Evolutionary conservation across 2,113 vertebrate genomes (phyloP).

Genomic region (Thomomys bottae): DNA sequence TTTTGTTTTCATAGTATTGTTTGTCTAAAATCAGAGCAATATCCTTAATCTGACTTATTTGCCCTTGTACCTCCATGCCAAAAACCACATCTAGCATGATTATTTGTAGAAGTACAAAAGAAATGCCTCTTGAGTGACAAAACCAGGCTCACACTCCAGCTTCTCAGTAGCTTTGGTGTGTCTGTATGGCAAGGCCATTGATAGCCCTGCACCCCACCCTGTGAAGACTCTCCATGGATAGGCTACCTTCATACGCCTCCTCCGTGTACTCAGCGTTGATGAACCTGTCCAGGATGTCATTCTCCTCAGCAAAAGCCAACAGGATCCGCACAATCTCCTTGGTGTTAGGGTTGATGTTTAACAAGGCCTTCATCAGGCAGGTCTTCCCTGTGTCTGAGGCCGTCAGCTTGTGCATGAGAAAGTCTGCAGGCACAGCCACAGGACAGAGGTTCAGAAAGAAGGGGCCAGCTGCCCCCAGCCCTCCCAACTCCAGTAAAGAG

Average conservation of each 20-base stretch:
- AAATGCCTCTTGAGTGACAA: neutral
- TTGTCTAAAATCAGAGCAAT: neutral
- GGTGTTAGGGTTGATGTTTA: slow-evolving; percentile 88
- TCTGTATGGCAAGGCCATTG: neutral
- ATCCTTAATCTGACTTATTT: neutral
- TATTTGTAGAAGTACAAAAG: neutral
- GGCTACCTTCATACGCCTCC: slow-evolving; percentile 88
- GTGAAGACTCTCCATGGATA: neutral
- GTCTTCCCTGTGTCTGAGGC: slow-evolving; percentile 88
- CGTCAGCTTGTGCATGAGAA: slow-evolving; percentile 88
- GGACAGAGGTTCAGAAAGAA: neutral
- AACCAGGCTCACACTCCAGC: neutral
- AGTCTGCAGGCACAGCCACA: slow-evolving; percentile 79
- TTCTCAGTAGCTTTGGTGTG: neutral
- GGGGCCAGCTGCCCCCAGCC: fast-evolving
- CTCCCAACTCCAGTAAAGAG: neutral
- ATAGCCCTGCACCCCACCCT: neutral
- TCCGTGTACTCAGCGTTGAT: slow-evolving; percentile 89
- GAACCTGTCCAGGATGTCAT: slow-evolving; percentile 84
- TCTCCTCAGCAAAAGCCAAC: slow-evolving; percentile 85
- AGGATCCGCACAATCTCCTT: slow-evolving; percentile 82
- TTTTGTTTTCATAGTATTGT: neutral
- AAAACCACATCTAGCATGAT: neutral
- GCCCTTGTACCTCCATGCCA: neutral
- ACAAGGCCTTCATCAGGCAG: slow-evolving; percentile 89